Conservation (phyloP, 35 echinoderm and acorn worm genomes). For the Ophioderma brevispina region DNA sequence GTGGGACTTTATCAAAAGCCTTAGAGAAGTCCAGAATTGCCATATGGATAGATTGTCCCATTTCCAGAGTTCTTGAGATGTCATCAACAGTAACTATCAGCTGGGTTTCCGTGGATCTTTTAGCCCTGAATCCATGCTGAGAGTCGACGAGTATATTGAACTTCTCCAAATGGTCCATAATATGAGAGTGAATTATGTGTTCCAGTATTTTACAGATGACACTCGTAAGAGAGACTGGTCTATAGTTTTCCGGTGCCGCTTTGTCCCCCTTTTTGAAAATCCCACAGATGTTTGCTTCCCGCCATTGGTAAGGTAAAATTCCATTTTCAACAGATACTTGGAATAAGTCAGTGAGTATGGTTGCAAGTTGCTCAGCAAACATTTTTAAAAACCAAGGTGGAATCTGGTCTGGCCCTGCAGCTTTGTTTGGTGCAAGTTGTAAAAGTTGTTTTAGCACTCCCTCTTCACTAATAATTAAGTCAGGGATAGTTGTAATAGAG, state of each 20-base stretch:
- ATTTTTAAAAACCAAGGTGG: constrained; percentile 34
- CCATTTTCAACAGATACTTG: background rate
- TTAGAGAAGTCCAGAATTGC: constrained; percentile 36
- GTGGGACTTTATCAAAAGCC: constrained; percentile 38
- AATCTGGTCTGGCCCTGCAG: constrained; percentile 25
- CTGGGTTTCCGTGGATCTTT: constrained; percentile 10
- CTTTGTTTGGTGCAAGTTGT: background rate
- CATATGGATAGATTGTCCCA: constrained; percentile 9
- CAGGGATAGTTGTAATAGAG: background rate
- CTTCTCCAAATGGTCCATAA: constrained; percentile 31
- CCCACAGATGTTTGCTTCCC: background rate
- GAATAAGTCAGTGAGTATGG: constrained; percentile 11
- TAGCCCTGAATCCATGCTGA: constrained; percentile 45
- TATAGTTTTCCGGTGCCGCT: background rate
- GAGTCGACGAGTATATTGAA: constrained; percentile 13
- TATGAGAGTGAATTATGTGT: constrained; percentile 34
- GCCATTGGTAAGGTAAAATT: background rate
- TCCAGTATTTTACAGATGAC: constrained; percentile 41
- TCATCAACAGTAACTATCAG: constrained; percentile 1
- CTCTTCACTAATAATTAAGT: background rate
- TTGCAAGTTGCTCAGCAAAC: background rate
- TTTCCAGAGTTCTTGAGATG: constrained; percentile 4
- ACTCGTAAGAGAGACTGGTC: constrained; percentile 22
- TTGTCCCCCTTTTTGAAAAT: constrained; percentile 32
- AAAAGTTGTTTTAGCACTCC: constrained; percentile 16